These are phyloP conservation scores for Danionella cerebrum DNA, from an alignment of 2,113 vertebrate genomes.

Conservation along the genomic window DNA sequence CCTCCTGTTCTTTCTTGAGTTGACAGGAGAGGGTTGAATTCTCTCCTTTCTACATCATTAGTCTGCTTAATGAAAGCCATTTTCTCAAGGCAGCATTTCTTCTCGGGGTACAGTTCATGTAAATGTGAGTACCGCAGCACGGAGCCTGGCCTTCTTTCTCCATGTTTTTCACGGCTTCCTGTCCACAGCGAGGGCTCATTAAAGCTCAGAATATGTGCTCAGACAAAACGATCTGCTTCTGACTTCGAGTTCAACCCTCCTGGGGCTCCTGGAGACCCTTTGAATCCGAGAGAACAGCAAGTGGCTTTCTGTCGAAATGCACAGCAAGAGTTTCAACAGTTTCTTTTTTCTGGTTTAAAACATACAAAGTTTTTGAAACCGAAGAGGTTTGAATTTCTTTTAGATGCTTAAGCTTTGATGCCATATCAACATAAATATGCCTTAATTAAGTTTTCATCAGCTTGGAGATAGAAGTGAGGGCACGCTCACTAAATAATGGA, in stretches of 20 bases:
- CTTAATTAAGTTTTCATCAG: slow-evolving; percentile 20
- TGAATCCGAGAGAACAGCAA: background rate
- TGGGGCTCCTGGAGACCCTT: background rate
- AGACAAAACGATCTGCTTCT: background rate
- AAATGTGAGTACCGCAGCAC: background rate
- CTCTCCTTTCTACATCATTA: background rate
- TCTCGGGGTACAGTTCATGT: background rate
- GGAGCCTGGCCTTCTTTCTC: background rate
- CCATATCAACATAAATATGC: slow-evolving; percentile 10
- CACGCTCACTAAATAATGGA: slow-evolving; percentile 16
- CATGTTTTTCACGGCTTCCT: background rate
- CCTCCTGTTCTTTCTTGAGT: background rate
- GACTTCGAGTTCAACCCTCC: background rate
- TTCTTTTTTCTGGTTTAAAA: background rate
- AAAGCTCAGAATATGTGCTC: background rate
- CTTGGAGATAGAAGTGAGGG: background rate
- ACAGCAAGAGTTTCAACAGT: background rate
- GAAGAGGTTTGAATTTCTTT: background rate
- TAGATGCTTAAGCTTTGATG: background rate
- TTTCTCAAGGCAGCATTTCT: background rate
- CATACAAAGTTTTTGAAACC: background rate
- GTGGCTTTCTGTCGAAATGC: background rate
- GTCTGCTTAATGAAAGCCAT: background rate
- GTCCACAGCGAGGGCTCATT: background rate
- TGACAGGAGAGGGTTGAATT: background rate